phyloP scores from a whole-genome alignment of 2,113 vertebrate genomes.

The Circaetus cinerascens region DNA sequence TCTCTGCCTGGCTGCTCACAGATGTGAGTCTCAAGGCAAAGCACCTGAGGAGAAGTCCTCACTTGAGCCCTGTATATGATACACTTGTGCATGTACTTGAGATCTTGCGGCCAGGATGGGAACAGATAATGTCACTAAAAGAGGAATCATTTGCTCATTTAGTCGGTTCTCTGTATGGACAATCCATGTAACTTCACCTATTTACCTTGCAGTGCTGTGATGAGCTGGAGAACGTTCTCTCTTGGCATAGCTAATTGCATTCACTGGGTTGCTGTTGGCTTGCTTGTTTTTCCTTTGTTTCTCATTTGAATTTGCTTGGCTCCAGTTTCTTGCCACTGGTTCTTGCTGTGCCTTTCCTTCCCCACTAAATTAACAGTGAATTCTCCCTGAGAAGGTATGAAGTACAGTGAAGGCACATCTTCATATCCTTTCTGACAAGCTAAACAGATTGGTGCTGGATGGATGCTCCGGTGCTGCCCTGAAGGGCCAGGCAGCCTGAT shows the following conservation, averaged over 20 bases:
- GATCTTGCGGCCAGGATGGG: not conserved
- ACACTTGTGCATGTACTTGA: not conserved
- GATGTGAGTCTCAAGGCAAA: not conserved
- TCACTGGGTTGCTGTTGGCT: not conserved
- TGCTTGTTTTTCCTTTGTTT: not conserved
- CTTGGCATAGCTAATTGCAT: not conserved
- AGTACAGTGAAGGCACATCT: not conserved
- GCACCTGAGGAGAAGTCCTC: not conserved
- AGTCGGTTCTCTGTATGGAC: accelerated
- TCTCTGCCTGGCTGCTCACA: not conserved
- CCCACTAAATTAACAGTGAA: not conserved
- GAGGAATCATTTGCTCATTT: not conserved
- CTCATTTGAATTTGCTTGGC: not conserved
- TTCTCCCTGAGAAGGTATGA: not conserved
- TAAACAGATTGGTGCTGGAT: not conserved
- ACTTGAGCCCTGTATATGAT: accelerated
- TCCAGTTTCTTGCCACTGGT: not conserved
- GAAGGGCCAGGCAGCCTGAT: not conserved
- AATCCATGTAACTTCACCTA: not conserved
- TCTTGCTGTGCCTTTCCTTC: not conserved
- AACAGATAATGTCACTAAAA: not conserved
- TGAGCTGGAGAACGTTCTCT: not conserved
- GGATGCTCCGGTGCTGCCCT: not conserved
- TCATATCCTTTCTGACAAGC: not conserved
- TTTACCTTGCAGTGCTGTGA: not conserved